Percentiles rank a stretch among this genome's conserved stretches.
These are phyloP conservation scores for Malacoctenus gilli DNA, from an alignment of 2,797 vertebrate genomes.

Conservation along the genomic window DNA sequence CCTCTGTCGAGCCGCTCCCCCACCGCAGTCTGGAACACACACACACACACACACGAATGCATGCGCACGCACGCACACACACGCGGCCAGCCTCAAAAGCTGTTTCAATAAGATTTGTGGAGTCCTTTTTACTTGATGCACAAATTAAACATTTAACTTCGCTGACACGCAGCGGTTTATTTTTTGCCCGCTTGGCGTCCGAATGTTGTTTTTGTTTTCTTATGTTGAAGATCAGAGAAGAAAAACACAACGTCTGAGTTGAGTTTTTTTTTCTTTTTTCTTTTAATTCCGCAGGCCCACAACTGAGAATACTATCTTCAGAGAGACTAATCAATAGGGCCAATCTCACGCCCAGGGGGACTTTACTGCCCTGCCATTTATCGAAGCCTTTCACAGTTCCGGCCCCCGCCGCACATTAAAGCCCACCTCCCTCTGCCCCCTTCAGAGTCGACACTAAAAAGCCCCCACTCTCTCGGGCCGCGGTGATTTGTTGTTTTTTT, in stretches of 20 bases:
- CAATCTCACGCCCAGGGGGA: constrained; percentile 57
- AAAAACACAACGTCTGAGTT: constrained; percentile 6
- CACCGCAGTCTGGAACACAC: constrained; percentile 24
- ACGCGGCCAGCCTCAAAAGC: constrained; percentile 5
- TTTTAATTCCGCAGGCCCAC: constrained; percentile 39
- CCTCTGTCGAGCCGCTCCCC: constrained; percentile 46
- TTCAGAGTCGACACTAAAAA: constrained; percentile 28
- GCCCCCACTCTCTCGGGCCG: neutral
- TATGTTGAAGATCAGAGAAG: neutral
- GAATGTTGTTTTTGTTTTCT: neutral
- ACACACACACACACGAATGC: neutral
- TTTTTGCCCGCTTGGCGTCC: neutral
- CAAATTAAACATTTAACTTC: constrained; percentile 24
- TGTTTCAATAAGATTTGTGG: constrained; percentile 3
- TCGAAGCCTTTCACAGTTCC: constrained; percentile 55
- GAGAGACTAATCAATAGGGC: constrained; percentile 62
- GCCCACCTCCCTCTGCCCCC: constrained; percentile 18
- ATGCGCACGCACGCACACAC: constrained; percentile 1
- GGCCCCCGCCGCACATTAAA: constrained; percentile 39
- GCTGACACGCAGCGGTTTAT: neutral
- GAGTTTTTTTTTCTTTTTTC: constrained; percentile 31
- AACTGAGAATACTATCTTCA: constrained; percentile 55
- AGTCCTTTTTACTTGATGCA: constrained; percentile 1
- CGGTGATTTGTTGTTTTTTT: constrained; percentile 20
- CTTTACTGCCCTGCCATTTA: constrained; percentile 50